Percentiles rank a stretch among this genome's conserved stretches.
Conservation (phyloP, 2,888 invertebrate species). For the Tetranychus piercei region DNA sequence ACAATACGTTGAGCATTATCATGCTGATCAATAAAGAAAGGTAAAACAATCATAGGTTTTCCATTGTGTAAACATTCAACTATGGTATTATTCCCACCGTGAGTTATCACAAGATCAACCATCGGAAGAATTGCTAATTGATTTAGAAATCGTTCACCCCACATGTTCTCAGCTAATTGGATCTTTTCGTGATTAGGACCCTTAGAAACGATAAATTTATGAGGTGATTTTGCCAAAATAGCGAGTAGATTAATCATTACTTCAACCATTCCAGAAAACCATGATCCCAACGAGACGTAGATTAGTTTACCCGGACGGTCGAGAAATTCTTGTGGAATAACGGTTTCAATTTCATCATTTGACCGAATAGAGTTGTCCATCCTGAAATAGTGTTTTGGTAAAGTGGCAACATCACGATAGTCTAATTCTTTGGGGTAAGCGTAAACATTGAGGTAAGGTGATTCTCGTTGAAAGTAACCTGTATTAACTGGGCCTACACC, state of each 20-base stretch:
- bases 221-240: constrained; percentile 11
- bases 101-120: constrained; percentile 19
- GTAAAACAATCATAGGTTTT: constrained; percentile 16
- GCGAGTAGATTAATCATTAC: constrained; percentile 15
- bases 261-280: constrained; percentile 13
- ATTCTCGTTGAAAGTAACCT: neutral
- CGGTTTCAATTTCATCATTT: neutral
- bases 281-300: constrained; percentile 18
- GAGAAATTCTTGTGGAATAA: constrained; percentile 12
- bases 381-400: constrained; percentile 5
- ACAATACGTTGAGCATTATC: constrained; percentile 18
- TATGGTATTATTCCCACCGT: constrained; percentile 19
- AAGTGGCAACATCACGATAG: neutral
- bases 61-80: constrained; percentile 16
- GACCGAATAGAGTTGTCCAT: constrained; percentile 4
- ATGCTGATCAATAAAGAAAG: constrained; percentile 18
- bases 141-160: constrained; percentile 16
- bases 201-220: constrained; percentile 18
- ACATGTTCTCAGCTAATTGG: constrained; percentile 19
- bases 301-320: constrained; percentile 15
- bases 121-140: constrained; percentile 15
- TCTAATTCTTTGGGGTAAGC: constrained; percentile 13
- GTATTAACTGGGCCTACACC: neutral
- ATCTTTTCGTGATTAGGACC: constrained; percentile 17
- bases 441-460: constrained; percentile 7